Evolutionary conservation across 2,888 invertebrate species (phyloP).

Genomic region (Melitaea athalia): DNA sequence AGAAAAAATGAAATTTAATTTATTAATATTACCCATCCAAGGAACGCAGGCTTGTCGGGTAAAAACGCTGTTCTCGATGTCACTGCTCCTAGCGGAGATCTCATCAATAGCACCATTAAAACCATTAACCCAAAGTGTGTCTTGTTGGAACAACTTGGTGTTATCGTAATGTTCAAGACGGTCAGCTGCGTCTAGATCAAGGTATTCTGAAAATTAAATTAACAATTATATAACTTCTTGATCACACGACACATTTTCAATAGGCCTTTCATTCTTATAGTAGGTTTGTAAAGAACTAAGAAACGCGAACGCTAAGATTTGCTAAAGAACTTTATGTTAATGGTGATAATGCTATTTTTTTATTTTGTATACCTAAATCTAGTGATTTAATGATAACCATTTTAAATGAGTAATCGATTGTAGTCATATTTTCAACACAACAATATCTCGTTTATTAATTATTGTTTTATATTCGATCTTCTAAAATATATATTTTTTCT

Average conservation of each 20-base stretch:
- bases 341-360: no score
- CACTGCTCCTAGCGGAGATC: constrained; percentile 39
- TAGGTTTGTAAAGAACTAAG: no score
- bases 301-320: no score
- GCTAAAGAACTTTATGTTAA: no score
- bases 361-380: no score
- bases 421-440: no score
- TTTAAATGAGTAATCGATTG: no score
- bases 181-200: constrained; percentile 23
- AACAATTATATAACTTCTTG: not conserved
- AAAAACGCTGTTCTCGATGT: constrained; percentile 45
- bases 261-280: no score
- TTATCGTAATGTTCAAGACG: constrained; percentile 19
- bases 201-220: constrained; percentile 26
- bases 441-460: no score
- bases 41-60: constrained; percentile 62
- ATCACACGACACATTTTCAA: not conserved
- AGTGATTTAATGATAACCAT: no score
- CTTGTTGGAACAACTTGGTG: constrained; percentile 37
- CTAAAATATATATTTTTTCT: no score
- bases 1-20: not conserved
- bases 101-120: constrained; percentile 46
- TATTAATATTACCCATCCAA: constrained; percentile 61
- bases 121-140: constrained; percentile 50
- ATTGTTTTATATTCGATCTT: no score